Evolutionary conservation across 1,140 invertebrate species (phyloP), one percentile per base, ranked within the genome.

Genomic region (Monomorium pharaonis): DNA sequence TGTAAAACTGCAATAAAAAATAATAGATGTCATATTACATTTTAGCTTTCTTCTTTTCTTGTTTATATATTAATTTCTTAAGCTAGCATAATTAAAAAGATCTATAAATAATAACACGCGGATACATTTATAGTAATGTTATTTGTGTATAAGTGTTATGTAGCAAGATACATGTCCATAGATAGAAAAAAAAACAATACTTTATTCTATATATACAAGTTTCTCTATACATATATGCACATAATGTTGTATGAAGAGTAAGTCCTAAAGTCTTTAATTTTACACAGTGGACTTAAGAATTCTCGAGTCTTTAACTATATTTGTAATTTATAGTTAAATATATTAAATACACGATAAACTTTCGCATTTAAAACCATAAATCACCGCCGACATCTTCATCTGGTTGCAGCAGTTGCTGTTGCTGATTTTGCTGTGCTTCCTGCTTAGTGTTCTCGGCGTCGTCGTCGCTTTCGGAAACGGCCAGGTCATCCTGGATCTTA

Each of bases 381-480:
- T 94, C 95, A 5, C 94, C 95, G 16, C 92, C 94, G 58, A 95
- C 93, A 27, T 95, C 95, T 60, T 96, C 95, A 33, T 96, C 95
- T 2, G 93, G 92, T 83, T 93, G 88, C 18, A 88, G 67, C 51
- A 91, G 78, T 77, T 89, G 81, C n/a, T 78, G 76, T 2, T 69
- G 78, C n/a, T 83, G 78, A 2, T 83, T 74, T 2, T 74, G 78
- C n/a, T 90, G 90, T 42, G 51, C 18, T 84, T 88, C 83, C 86
- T 91, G 88, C 56, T 91, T 86, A 70, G 93, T 84, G 54, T 92
- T 93, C 88, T 95, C 92, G 65, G 94, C 93, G 86, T 97, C 97
- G 62, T 97, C 97, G n/a, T 98, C 97, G 62, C 97, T 98, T 85
- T 98, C 97, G 16, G 97, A 98, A 37, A 98, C 97, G 67, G 97